Base-by-base conservation (phyloP, 2,797 vertebrate species). In the Centroberyx gerrardi region DNA sequence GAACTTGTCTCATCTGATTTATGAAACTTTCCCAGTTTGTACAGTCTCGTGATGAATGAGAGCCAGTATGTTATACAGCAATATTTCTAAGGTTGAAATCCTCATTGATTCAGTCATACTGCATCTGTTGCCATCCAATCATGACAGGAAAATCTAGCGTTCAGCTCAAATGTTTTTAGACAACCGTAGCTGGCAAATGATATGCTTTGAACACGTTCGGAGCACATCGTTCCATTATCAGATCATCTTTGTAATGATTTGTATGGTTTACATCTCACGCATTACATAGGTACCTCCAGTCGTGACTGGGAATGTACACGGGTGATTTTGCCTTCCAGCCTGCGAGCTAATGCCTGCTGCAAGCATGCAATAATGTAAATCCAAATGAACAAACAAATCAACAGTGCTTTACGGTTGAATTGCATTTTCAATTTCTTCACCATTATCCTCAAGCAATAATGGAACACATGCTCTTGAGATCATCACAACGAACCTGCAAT, bases 331-430 rank as follows among this genome's bases (percentile, higher is more conserved):
- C 31, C 55, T 59, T 10, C 55, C 29, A 59, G 31, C 55, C 7
- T 38, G 55, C n/a, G 1, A 42, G 38, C 40, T 28, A 42, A 17
- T 28, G 38, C 12, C 22, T 14, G 59, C 38, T 8, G 22, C 40
- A 44, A 27, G n/a, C 40, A 28, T 44, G 59, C 38, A 62, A 62
- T 62, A 44, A 62, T 62, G 59, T 62, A 27, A 62, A 62, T 62
- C 38, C 9, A 2, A 62, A 62, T 15, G 49, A 51, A 51, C 49
- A 51, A 44, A 44, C 22, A 62, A 44, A 44, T 44, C 22, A 44
- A 28, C 15, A 14, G n/a, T 42, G 8, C 55, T n/a, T 59, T 31
- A 59, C 18, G 55, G 55, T 6, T n/a, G 33, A 59, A 38, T 36
- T 59, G 12, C 55, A 59, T 36, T 59, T 28, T 59, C 17, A 59